phyloP scores from a whole-genome alignment of 2,888 invertebrate genomes.

The Netelia melanura region DNA sequence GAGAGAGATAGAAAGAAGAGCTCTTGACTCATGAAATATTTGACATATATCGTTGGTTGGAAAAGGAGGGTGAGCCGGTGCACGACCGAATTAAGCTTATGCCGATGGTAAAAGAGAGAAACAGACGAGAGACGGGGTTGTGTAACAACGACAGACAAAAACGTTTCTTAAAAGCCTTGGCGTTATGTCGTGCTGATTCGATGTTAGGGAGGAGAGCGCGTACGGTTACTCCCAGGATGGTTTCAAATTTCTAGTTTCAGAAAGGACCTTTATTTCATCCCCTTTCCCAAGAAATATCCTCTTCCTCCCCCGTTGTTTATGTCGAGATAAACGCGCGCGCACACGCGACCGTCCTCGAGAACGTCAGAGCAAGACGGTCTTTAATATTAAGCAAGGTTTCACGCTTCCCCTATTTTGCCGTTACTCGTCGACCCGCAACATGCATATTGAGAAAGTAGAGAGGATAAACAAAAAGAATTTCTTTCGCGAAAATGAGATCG shows the following conservation, averaged over 20 bases:
- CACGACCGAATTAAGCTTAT: constrained; percentile 68
- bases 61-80: constrained; percentile 17
- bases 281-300: background rate
- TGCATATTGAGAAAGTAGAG: background rate
- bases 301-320: background rate
- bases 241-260: background rate
- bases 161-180: constrained; percentile 69
- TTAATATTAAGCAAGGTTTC: background rate
- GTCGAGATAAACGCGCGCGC: background rate
- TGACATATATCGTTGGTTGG: constrained; percentile 71
- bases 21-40: constrained; percentile 79
- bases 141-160: constrained; percentile 33
- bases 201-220: background rate
- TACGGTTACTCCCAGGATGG: background rate
- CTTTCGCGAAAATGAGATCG: background rate
- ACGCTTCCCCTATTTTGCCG: background rate
- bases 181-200: constrained; percentile 40
- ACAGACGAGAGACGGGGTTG: background rate
- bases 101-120: constrained; percentile 26
- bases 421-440: background rate
- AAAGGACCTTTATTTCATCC: background rate
- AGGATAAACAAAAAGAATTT: background rate
- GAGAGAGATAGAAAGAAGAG: constrained; percentile 8
- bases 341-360: too few relatives aligned
- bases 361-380: too few relatives aligned